phyloP scores from a whole-genome alignment of 2,113 vertebrate genomes.

The Coryphaenoides rupestris region DNA sequence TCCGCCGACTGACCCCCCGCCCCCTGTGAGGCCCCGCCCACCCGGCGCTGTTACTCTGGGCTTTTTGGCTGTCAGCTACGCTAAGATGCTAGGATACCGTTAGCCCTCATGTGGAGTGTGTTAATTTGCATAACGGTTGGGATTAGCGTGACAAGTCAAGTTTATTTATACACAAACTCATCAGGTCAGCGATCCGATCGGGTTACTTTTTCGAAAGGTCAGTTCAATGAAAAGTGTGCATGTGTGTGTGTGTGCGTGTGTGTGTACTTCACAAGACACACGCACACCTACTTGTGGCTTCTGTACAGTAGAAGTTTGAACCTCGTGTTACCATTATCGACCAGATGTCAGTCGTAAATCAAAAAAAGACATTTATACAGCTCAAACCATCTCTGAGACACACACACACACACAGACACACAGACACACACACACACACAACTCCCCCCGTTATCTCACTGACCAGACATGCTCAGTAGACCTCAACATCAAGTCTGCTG shows the following conservation, averaged over 20 bases:
- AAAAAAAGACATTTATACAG: slow-evolving; percentile 18
- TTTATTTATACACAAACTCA: too few relatives aligned
- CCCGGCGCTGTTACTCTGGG: slow-evolving; percentile 24
- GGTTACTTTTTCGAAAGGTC: too few relatives aligned
- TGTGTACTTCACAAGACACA: too few relatives aligned
- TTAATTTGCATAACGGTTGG: too few relatives aligned
- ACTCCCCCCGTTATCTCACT: background rate
- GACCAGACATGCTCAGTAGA: background rate
- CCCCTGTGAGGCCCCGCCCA: slow-evolving; percentile 10
- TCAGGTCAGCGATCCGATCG: too few relatives aligned
- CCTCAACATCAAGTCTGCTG: slow-evolving; percentile 3
- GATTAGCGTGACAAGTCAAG: too few relatives aligned
- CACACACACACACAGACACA: slow-evolving; percentile 16
- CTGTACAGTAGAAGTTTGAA: too few relatives aligned
- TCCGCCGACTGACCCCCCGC: slow-evolving; percentile 3
- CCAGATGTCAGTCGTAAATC: slow-evolving; percentile 43
- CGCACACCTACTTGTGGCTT: too few relatives aligned
- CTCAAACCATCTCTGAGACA: background rate
- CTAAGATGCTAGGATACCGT: too few relatives aligned
- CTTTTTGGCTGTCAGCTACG: background rate
- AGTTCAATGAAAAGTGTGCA: too few relatives aligned
- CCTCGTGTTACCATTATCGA: background rate
- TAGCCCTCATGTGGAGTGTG: too few relatives aligned
- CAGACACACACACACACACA: slow-evolving; percentile 4
- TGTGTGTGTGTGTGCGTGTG: too few relatives aligned